These are phyloP conservation scores for Scaptomyza hsui DNA, from an alignment of 1,140 invertebrate genomes.

Conservation along the genomic window DNA sequence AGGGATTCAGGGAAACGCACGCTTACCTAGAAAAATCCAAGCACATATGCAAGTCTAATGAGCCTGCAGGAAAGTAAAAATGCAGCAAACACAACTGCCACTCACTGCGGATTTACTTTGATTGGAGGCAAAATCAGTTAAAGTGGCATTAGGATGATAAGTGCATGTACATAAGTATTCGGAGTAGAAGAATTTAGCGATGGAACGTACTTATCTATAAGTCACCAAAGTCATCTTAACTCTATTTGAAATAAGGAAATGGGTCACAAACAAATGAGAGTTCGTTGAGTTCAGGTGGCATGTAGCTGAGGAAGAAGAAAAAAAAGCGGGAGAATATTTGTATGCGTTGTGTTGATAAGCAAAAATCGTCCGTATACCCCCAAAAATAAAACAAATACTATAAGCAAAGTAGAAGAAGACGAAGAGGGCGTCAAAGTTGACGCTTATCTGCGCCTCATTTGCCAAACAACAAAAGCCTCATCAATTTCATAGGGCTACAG, in stretches of 20 bases:
- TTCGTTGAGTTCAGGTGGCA: constrained; percentile 54
- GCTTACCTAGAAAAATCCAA: constrained; percentile 1
- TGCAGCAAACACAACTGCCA: constrained; percentile 22
- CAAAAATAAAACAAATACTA: constrained; percentile 28
- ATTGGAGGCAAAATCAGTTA: constrained; percentile 19
- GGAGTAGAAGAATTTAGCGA: not conserved
- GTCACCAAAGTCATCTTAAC: not conserved
- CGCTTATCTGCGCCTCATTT: constrained; percentile 78
- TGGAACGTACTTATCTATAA: not conserved
- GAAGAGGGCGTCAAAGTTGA: constrained; percentile 74
- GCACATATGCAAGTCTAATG: constrained; percentile 37
- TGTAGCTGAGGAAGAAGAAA: constrained; percentile 22
- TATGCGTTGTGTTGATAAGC: constrained; percentile 45
- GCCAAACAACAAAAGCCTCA: constrained; percentile 75
- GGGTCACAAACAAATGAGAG: constrained; percentile 61
- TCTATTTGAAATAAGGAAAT: constrained; percentile 36
- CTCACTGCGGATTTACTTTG: constrained; percentile 31
- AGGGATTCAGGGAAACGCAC: constrained; percentile 18
- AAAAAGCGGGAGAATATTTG: constrained; percentile 5
- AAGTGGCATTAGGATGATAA: constrained; percentile 18
- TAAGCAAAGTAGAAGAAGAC: constrained; percentile 19
- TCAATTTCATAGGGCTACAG: constrained; percentile 62
- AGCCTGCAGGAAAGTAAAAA: constrained; percentile 13
- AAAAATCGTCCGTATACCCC: constrained; percentile 13
- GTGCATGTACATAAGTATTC: not conserved